Base-by-base conservation (phyloP, 2,113 vertebrate genomes). In the Podiceps cristatus region DNA sequence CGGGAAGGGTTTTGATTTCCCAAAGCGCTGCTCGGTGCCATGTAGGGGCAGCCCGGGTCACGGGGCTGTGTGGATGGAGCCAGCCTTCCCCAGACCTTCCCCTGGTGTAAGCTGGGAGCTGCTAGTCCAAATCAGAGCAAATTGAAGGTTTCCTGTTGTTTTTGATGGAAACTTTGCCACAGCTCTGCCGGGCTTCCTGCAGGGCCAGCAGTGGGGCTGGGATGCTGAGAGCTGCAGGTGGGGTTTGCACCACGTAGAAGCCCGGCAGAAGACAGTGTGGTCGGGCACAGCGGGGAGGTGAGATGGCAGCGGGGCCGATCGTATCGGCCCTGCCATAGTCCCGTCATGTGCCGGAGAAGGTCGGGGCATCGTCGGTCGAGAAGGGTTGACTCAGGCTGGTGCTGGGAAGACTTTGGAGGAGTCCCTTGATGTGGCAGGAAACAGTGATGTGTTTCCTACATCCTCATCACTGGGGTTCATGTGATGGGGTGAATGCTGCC, bases 11-110 rank as follows among this genome's bases (percentile, higher is more conserved):
- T 87, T 67, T 24, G 56, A 24, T 47, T 78, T 93, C 87, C 68
- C 25, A 5, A 33, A 69, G 31, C 0, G 0, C 53, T 64, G 23
- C 89, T 88, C 0, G 2, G 55, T 0, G 0, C 74, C 1, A 0
- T 25, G 53, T 33, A 8, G 19, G 53, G 37, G 9, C 45, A 59
- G 64, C 23, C 28, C 0, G 2, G 67, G 35, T 73, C 5, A 2
- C 14, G 37, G 29, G 25, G 27, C 50, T 71, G 45, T 4, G 6
- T 2, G 2, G 53, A 49, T 53, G 52, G 37, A 60, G 22, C 28
- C 35, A 14, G 11, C 69, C 37, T 89, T 74, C 80, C 77, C 47
- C n/a, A 52, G 60, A 40, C 44, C 24, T 50, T 27, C 59, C 82
- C 45, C 27, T 9, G 4, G 50, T 0, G 2, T 33, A 29, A 52